phyloP scores from a whole-genome alignment of 2,888 invertebrate genomes.

The Pristionchus mayeri region DNA sequence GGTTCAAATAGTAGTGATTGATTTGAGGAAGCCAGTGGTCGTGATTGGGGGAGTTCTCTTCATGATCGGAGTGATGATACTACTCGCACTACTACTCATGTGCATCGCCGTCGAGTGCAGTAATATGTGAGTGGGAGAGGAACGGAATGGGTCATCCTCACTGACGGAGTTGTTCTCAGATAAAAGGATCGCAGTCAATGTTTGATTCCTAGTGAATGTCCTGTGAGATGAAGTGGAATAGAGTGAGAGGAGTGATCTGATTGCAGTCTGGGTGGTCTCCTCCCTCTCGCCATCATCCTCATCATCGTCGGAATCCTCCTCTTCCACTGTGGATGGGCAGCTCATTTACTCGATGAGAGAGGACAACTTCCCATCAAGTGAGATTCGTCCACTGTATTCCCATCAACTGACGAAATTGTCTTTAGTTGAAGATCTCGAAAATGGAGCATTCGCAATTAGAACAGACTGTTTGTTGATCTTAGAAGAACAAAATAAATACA shows the following conservation, averaged over 20 bases:
- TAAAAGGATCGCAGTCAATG: no score
- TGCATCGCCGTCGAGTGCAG: conserved; percentile 75
- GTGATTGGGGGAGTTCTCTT: conserved; percentile 73
- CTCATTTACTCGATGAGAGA: conserved; percentile 73
- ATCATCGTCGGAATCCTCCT: conserved; percentile 74
- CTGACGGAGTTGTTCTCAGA: no score
- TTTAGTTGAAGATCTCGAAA: no score
- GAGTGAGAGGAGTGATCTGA: no score
- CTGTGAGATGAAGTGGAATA: no score
- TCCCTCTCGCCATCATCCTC: conserved; percentile 74
- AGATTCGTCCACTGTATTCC: conserved; percentile 2
- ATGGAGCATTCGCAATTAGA: no score
- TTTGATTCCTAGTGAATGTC: no score
- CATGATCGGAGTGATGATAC: conserved; percentile 72
- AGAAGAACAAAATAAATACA: no score
- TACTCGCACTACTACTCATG: conserved; percentile 71
- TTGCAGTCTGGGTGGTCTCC: conserved; percentile 68
- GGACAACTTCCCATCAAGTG: conserved; percentile 71
- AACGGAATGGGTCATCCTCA: no score
- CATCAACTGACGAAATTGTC: no score
- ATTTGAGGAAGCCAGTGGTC: conserved; percentile 68
- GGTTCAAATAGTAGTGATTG: background rate
- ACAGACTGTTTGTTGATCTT: no score
- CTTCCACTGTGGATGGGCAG: conserved; percentile 76
- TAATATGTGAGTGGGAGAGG: conserved; percentile 65